Evolutionary conservation across 1,140 invertebrate species (phyloP).

Genomic region (Heliconius eleuchia): DNA sequence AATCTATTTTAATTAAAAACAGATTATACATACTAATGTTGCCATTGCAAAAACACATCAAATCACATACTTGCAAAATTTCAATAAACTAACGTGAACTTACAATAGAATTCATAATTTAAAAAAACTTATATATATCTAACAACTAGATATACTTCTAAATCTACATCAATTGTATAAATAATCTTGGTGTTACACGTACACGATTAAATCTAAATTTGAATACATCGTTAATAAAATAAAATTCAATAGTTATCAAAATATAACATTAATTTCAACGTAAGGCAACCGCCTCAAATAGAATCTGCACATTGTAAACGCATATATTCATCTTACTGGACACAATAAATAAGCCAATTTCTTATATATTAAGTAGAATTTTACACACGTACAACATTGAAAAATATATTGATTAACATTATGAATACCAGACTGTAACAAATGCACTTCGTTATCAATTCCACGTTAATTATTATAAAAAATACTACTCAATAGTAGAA

Average conservation of each 20-base stretch:
- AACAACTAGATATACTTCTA: conserved; percentile 20
- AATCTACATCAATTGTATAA: conserved; percentile 35
- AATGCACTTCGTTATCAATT: conserved; percentile 65
- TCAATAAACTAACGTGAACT: conserved; percentile 23
- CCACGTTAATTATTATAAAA: conserved; percentile 40
- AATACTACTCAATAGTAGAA: conserved; percentile 52
- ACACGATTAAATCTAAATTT: conserved; percentile 27
- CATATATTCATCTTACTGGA: conserved; percentile 36
- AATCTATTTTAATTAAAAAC: conserved; percentile 46
- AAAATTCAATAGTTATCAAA: conserved; percentile 56
- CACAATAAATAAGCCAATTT: conserved; percentile 51
- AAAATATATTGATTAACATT: conserved; percentile 57
- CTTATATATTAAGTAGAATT: conserved; percentile 32
- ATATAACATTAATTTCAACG: conserved; percentile 49
- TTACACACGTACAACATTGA: conserved; percentile 56
- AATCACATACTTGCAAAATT: conserved; percentile 6
- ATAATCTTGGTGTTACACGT: conserved; percentile 31
- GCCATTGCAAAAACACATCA: conserved; percentile 42
- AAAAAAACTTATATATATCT: conserved; percentile 11
- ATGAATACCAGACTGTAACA: conserved; percentile 59
- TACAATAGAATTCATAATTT: conserved; percentile 26
- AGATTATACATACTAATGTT: conserved; percentile 59
- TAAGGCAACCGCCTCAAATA: conserved; percentile 38
- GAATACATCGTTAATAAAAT: conserved; percentile 40
- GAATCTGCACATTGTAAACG: conserved; percentile 45